Base-by-base conservation (phyloP, 92 coral and sea anemone genomes). In the Zoanthus solanderi region DNA sequence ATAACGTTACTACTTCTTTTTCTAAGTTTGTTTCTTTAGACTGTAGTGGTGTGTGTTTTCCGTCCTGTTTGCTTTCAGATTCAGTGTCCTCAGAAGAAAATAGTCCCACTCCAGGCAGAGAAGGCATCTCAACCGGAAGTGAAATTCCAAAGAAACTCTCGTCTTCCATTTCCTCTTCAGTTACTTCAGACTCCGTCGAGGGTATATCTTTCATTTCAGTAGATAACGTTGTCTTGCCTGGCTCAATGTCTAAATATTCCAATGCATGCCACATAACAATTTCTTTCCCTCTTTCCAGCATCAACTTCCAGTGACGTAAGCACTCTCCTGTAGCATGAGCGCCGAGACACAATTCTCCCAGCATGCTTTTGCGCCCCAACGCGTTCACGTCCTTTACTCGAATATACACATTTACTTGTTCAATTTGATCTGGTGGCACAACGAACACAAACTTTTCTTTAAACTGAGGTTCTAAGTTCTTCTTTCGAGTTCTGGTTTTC, bases 231-330 rank as follows among this genome's bases (percentile, higher is more conserved):
- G 98, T 95, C 75, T 95, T 93, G 2, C 98, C 94, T 15, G 98
- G 98, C 12, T 93, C 92, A 79, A 95, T 95, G 76, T 95, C 92
- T 56, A 95, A 88, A 6, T 91, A 83, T 57, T 95, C 94, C 29
- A 95, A 86, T 14, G 91, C 86, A 56, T 95, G 98, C 98, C 98
- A 95, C 98, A 95, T 93, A n/a, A 87, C 94, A 45, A 92, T 92
- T 52, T 92, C 90, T 8, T 88, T 92, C 72, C 87, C 94, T 46
- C 94, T 95, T 7, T 95, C 92, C 1, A 93, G 79, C 84, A 85
- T 87, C 29, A 95, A 88, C 47, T 93, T 92, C 98, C 98, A 95
- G 77, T 95, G 98, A 53, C 93, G 96, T 69, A 89, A 89, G 44
- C 89, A 84, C 42, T 92, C 91, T 0, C 98, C 98, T 17, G 90